Base-by-base conservation (phyloP, 2,888 invertebrate species). In the Drosophila parthenogenetica region DNA sequence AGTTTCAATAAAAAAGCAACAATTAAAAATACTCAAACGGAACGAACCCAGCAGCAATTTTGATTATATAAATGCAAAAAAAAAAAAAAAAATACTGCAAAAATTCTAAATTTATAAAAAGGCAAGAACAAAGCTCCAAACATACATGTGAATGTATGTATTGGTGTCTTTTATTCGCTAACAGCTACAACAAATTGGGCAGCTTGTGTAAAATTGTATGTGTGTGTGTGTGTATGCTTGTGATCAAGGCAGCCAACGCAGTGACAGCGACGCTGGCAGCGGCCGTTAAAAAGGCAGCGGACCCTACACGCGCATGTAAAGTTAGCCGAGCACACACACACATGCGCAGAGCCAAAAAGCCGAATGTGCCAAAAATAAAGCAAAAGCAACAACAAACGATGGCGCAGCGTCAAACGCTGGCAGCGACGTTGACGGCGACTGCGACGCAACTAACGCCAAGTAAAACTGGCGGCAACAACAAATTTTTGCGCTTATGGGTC, bases 401-500 rank as follows among this genome's bases (percentile, higher is more conserved):
- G 61, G 59, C 67, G 29, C 29, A 62, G 63, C 77, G 59, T 42
- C 42, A n/a, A 53, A 39, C 65, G 66, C 25, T 17, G 40, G 19
- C 77, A 55, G 55, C 63, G 69, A 63, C 65, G 39, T 48, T 40
- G 65, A 39, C 75, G 16, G 32, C 79, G 77, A 63, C 80, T 32
- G 81, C 81, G 77, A 77, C 88, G 79, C 88, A 78, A 90, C 89
- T 89, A 89, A 83, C 81, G 87, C 89, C 87, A 82, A 79, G 80
- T 82, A 82, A 88, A 87, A 84, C 88, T 66, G 75, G 80, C 73
- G 76, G 73, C 70, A 87, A 64, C 73, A 76, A 74, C 58, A 69
- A 82, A 82, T 83, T 79, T 53, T 81, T 81, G 83, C 86, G 90
- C 91, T 91, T 91, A 85, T 90, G 90, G 91, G 90, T 90, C 92